phyloP scores from a whole-genome alignment of 2,113 vertebrate species.

The Stomatorhinus ivindoensis region DNA sequence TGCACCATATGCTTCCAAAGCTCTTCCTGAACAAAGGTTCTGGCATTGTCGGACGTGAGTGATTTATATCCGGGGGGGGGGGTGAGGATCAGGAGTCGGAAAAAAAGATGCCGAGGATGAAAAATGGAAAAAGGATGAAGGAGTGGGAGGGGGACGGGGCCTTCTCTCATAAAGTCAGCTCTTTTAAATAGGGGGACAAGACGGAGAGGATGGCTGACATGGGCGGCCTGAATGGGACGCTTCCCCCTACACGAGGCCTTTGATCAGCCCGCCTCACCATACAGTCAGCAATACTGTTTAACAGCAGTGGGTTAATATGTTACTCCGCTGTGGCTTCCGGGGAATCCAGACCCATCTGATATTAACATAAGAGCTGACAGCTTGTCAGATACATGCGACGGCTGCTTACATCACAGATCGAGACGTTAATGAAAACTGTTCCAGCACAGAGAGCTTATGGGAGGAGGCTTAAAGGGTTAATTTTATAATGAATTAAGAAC shows the following conservation, averaged over 20 bases:
- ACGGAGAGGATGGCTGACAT: slow-evolving; percentile 66
- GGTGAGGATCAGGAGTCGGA: not conserved
- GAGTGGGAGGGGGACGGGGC: slow-evolving; percentile 57
- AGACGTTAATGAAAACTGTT: not conserved
- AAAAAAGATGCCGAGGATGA: slow-evolving; percentile 36
- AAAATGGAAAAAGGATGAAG: slow-evolving; percentile 51
- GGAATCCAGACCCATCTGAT: not conserved
- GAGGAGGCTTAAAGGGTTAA: not conserved
- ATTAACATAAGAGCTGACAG: not conserved
- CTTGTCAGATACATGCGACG: not conserved
- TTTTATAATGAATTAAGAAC: not conserved
- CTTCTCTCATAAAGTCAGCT: slow-evolving; percentile 47
- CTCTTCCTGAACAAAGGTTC: slow-evolving; percentile 21
- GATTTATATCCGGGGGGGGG: slow-evolving; percentile 18
- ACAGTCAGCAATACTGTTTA: slow-evolving; percentile 69
- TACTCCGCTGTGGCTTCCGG: slow-evolving; percentile 34
- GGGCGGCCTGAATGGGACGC: slow-evolving; percentile 52
- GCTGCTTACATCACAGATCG: not conserved
- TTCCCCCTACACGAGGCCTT: slow-evolving; percentile 68
- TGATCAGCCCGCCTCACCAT: slow-evolving; percentile 63
- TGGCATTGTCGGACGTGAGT: not conserved
- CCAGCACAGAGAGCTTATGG: not conserved
- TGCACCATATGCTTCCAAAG: slow-evolving; percentile 16
- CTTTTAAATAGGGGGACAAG: slow-evolving; percentile 56
- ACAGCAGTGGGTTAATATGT: slow-evolving; percentile 63